Evolutionary conservation across 2,888 invertebrate species (phyloP), one percentile per base, ranked within the genome.

Genomic region (Stenichneumon culpator): DNA sequence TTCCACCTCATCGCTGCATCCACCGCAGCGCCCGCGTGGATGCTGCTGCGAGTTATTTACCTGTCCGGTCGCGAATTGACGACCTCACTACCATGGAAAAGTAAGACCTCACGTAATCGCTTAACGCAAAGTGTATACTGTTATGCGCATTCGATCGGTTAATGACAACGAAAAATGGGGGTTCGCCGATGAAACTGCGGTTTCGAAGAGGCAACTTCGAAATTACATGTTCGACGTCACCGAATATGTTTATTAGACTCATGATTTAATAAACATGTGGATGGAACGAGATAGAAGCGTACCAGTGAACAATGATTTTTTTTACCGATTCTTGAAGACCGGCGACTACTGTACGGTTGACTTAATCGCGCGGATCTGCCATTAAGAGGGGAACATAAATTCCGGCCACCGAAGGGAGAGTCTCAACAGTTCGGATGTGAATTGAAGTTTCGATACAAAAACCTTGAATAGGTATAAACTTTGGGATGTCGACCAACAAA

Each of bases 1-100:
- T 60, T 57, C 25, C 60, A 60, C 73, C 47, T 16, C 39, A 9
- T 3, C 28, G 32, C 32, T 52, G 22, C 32, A 52, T 36, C 65
- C 25, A n/a, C 47, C 19, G 63, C 60, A 28, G 36, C 9, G 19
- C 52, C 52, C 7, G n/a, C 4, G 4, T 6, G 14, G 19, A 63
- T 47, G n/a, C 2, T 72, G 44, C n/a, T 2, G 82, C 75, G 79
- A 83, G 88, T 86, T 88, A 86, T 89, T 88, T 87, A 88, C 87
- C 86, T 84, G 63, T 52, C 68, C 52, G 83, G 80, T 79, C 81
- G 83, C 70, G n/a, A 39, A 36, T 67, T 67, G 36, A 67, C 67
- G 36, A 11, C 36, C 83, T 81, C 78, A 80, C 79, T 39, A 39
- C 78, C 82, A 63, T 52, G 67, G 65, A 57, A 50, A 79, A 83